These are phyloP conservation scores for Mimas tiliae DNA, from an alignment of 2,888 invertebrate genomes.

Conservation along the genomic window DNA sequence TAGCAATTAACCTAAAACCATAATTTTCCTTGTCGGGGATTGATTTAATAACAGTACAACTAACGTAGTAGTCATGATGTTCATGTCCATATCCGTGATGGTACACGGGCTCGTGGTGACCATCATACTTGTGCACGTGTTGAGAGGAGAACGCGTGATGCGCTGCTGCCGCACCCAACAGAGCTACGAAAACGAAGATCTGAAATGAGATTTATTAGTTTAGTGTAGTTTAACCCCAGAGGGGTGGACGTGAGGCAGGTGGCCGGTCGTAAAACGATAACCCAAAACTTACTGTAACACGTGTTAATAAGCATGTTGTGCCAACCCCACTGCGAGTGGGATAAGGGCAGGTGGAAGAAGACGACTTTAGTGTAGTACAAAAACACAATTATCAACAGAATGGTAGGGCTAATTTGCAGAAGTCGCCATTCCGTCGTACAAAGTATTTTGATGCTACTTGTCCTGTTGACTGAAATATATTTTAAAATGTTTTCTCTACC, in stretches of 20 bases:
- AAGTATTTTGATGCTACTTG: background rate
- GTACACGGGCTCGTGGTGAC: conserved; percentile 39
- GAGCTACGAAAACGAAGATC: conserved; percentile 33
- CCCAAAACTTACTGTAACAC: too few species aligned
- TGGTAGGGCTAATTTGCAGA: too few species aligned
- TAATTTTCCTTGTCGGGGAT: too few species aligned
- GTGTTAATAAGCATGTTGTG: too few species aligned
- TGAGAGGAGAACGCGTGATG: conserved; percentile 47
- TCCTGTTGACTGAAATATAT: background rate
- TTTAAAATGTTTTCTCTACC: conserved; percentile 29
- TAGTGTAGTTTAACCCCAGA: too few species aligned
- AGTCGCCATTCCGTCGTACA: background rate
- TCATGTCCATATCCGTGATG: conserved; percentile 44
- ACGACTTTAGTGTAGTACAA: background rate
- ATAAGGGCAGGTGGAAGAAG: too few species aligned
- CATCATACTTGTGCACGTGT: conserved; percentile 48
- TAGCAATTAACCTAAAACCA: too few species aligned
- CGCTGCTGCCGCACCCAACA: conserved; percentile 34
- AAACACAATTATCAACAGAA: too few species aligned
- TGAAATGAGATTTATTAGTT: conserved; percentile 24
- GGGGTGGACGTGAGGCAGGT: too few species aligned
- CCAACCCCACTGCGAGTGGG: too few species aligned
- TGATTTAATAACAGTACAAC: conserved; percentile 18
- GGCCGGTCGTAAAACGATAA: too few species aligned
- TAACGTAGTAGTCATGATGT: conserved; percentile 48